Evolutionary conservation across 53 echinoderm and acorn worm genomes (phyloP).

Genomic region (Echinometra lucunter): DNA sequence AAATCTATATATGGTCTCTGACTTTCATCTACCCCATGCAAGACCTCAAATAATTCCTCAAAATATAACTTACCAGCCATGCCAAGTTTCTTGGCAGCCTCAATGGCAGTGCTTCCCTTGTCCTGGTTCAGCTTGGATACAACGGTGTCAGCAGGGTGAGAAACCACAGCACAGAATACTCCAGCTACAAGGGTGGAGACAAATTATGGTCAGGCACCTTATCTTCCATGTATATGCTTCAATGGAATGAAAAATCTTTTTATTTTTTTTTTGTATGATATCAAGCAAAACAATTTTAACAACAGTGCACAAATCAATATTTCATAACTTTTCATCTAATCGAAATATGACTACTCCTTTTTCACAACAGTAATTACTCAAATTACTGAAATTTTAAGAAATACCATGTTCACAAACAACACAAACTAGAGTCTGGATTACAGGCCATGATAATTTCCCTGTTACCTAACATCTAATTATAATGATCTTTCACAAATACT

Average conservation of each 20-base stretch:
- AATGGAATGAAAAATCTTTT: not conserved
- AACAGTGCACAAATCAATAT: no score
- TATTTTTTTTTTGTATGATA: no score
- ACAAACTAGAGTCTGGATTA: not conserved
- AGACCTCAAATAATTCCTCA: not conserved
- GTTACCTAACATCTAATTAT: not conserved
- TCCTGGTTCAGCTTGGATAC: conserved; percentile 96
- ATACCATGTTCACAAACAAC: no score
- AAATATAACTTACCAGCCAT: conserved; percentile 81
- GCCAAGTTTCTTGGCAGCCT: conserved; percentile 90
- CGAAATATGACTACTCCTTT: no score
- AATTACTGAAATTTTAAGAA: no score
- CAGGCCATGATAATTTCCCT: not conserved
- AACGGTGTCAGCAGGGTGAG: conserved; percentile 98
- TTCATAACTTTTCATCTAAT: no score
- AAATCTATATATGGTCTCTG: no score
- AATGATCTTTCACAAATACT: not conserved
- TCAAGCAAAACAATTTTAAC: no score
- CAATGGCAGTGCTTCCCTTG: conserved; percentile 85
- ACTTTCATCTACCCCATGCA: not conserved
- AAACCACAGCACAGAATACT: conserved; percentile 95
- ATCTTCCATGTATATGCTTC: not conserved
- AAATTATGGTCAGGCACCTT: not conserved
- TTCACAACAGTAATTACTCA: no score
- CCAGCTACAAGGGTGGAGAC: conserved; percentile 74